Evolutionary conservation across 2,888 invertebrate genomes (phyloP).

Genomic region (Agriopis leucophaearia): DNA sequence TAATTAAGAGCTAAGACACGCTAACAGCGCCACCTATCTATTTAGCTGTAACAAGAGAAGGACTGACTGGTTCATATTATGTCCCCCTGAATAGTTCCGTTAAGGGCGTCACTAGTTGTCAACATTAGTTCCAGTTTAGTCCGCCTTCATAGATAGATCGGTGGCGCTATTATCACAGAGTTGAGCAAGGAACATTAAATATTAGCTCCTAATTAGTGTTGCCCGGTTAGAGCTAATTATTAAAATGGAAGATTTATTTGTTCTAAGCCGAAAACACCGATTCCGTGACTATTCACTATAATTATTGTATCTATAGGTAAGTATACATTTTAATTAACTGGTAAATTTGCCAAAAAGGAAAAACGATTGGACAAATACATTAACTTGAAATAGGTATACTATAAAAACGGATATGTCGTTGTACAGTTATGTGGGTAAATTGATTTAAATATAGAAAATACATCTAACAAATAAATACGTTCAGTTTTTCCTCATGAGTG

Average conservation of each 20-base stretch:
- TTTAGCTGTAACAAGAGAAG: neutral
- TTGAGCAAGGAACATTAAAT: constrained; percentile 3
- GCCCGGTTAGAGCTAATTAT: constrained; percentile 52
- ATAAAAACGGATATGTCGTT: constrained; percentile 82
- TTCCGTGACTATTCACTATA: constrained; percentile 53
- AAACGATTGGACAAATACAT: constrained; percentile 60
- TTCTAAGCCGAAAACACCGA: constrained; percentile 50
- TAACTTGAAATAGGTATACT: constrained; percentile 69
- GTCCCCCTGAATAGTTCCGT: neutral
- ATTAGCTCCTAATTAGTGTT: constrained; percentile 49
- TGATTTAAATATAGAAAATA: constrained; percentile 28
- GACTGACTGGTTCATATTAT: neutral
- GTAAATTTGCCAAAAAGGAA: constrained; percentile 66
- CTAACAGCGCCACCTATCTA: constrained; percentile 6
- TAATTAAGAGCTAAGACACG: constrained; percentile 28
- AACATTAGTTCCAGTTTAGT: constrained; percentile 6
- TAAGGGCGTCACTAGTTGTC: neutral
- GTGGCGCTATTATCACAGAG: constrained; percentile 5
- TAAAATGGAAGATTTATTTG: constrained; percentile 39
- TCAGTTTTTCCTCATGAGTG: constrained; percentile 7
- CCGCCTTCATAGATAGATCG: neutral
- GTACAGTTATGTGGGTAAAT: constrained; percentile 65
- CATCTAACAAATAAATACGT: constrained; percentile 18
- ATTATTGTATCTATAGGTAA: constrained; percentile 55
- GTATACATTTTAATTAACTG: constrained; percentile 54